phyloP scores from a whole-genome alignment of 1,140 invertebrate genomes.

The Scaptomyza montana region DNA sequence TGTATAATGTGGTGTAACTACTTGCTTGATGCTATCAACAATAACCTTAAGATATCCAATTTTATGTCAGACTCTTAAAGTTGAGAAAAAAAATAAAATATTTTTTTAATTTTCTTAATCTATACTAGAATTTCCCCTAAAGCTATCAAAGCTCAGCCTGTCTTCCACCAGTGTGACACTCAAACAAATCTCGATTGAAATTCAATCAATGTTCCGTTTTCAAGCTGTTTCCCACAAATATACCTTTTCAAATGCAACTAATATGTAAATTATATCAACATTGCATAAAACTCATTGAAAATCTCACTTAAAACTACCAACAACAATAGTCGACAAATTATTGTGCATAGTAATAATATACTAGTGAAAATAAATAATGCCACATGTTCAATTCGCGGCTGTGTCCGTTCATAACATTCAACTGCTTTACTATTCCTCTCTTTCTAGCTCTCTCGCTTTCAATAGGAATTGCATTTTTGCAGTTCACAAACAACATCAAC shows the following conservation, averaged over 20 bases:
- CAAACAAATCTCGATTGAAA: not conserved
- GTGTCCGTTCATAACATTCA: conserved; percentile 23
- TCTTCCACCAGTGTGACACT: conserved; percentile 4
- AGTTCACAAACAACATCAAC: conserved; percentile 27
- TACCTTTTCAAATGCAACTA: conserved; percentile 23
- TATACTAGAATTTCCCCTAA: not conserved
- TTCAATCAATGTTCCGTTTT: conserved; percentile 26
- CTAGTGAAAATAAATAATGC: conserved; percentile 33
- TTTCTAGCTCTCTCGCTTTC: not conserved
- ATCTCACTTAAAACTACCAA: conserved; percentile 5
- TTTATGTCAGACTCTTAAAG: too few species aligned
- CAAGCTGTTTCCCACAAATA: conserved; percentile 13
- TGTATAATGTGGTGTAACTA: not conserved
- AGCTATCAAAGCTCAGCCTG: not conserved
- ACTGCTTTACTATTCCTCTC: conserved; percentile 13
- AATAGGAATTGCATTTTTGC: conserved; percentile 63
- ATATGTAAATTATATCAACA: conserved; percentile 34
- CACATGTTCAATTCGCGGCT: conserved; percentile 65
- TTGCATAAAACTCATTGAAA: conserved; percentile 63
- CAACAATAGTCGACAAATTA: conserved; percentile 61
- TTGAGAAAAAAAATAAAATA: too few species aligned
- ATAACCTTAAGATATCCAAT: too few species aligned
- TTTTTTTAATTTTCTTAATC: too few species aligned
- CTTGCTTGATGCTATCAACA: too few species aligned
- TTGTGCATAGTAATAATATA: conserved; percentile 26